Conservation (phyloP, 2,888 invertebrate species). For the Odiellus spinosus region DNA sequence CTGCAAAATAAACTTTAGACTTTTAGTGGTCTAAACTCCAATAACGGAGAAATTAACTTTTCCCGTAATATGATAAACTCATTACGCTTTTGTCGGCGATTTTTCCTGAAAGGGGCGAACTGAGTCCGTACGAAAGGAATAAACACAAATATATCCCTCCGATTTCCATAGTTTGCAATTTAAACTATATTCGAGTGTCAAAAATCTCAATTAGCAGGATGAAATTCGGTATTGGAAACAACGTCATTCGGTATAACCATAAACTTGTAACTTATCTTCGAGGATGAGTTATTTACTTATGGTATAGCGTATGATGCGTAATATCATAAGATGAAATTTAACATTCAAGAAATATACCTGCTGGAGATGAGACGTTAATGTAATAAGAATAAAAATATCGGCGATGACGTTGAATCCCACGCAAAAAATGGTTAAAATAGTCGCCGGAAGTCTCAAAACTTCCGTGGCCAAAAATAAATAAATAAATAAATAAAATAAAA, state of each 20-base stretch:
- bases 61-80: not conserved
- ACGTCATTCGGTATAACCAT: not conserved
- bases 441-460: slow-evolving; percentile 10
- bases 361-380: slow-evolving; percentile 11
- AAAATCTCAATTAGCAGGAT: not conserved
- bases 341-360: slow-evolving; percentile 9
- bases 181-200: slow-evolving; percentile 8
- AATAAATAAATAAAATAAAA: too few species aligned
- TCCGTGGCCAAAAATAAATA: too few species aligned
- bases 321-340: too few species aligned
- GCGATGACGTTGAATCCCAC: slow-evolving; percentile 14
- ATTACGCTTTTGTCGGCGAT: slow-evolving; percentile 15
- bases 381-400: slow-evolving; percentile 14
- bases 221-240: not conserved
- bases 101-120: slow-evolving; percentile 14
- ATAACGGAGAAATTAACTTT: not conserved
- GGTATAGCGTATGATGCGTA: too few species aligned
- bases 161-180: slow-evolving; percentile 12
- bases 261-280: not conserved
- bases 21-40: not conserved
- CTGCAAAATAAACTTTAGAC: slow-evolving; percentile 2
- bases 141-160: slow-evolving; percentile 15
- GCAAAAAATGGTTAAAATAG: slow-evolving; percentile 9
- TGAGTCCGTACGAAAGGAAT: slow-evolving; percentile 15
- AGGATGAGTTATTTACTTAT: too few species aligned